Conservation (phyloP, 2,113 vertebrate genomes). For the Vombatus ursinus region DNA sequence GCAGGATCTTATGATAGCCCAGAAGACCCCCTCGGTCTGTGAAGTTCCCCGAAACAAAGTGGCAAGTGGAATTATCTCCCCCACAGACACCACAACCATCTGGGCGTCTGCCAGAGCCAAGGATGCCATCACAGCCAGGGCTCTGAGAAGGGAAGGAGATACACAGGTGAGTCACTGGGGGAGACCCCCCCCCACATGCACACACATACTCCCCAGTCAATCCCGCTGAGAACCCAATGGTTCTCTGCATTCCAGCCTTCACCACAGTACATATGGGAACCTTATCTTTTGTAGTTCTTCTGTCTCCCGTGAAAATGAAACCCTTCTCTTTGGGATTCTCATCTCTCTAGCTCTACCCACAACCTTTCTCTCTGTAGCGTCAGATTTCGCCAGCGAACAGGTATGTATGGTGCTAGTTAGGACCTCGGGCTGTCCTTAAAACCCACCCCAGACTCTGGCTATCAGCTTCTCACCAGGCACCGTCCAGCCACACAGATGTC, state of each 20-base stretch:
- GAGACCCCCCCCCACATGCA: neutral
- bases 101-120: conserved; percentile 86
- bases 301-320: accelerated
- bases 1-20: conserved; percentile 92
- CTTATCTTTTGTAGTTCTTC: neutral
- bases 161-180: conserved; percentile 22
- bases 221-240: neutral
- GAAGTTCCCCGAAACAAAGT: conserved; percentile 87
- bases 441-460: neutral
- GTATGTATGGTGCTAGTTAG: neutral
- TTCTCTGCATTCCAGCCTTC: neutral
- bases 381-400: neutral
- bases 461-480: conserved; percentile 87
- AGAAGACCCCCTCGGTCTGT: conserved; percentile 87
- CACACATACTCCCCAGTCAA: neutral
- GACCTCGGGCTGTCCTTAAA: neutral
- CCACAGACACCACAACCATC: conserved; percentile 92
- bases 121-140: conserved; percentile 90
- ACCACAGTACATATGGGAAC: neutral
- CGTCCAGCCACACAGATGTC: conserved; percentile 88
- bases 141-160: conserved; percentile 79
- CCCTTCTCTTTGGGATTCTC: neutral
- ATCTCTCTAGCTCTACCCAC: neutral
- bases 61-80: conserved; percentile 86
- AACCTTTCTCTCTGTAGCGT: neutral